These are phyloP conservation scores for Cygnus olor DNA, from an alignment of 2,797 vertebrate genomes.

Conservation along the genomic window DNA sequence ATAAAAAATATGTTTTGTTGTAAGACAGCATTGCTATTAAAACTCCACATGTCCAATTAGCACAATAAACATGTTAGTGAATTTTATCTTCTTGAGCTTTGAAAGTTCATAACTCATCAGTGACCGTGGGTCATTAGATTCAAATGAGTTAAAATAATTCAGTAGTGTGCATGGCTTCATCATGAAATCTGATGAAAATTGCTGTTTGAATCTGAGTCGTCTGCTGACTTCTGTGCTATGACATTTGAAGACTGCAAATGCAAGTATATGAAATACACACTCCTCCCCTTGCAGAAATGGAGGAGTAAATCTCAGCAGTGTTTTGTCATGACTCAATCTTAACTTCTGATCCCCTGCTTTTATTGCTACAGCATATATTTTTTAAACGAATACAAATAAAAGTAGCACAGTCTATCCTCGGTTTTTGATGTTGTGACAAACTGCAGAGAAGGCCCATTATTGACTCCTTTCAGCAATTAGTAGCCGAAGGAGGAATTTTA, in stretches of 20 bases:
- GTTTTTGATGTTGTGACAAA: slow-evolving; percentile 43
- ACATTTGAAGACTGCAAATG: slow-evolving; percentile 42
- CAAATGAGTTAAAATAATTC: slow-evolving; percentile 3
- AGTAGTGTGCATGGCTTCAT: not conserved
- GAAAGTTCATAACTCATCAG: not conserved
- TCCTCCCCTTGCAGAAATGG: not conserved
- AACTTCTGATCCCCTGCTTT: slow-evolving; percentile 36
- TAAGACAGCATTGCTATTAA: not conserved
- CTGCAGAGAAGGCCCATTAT: not conserved
- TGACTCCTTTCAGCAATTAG: slow-evolving; percentile 27
- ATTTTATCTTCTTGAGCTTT: not conserved
- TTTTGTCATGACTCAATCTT: slow-evolving; percentile 62
- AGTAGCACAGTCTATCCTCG: not conserved
- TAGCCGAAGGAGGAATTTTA: slow-evolving; percentile 50
- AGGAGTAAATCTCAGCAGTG: slow-evolving; percentile 47
- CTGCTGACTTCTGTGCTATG: not conserved
- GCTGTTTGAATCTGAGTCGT: not conserved
- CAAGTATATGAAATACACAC: not conserved
- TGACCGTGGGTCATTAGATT: not conserved
- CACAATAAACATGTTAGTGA: not conserved
- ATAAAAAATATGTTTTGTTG: not conserved
- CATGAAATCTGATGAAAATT: slow-evolving; percentile 1
- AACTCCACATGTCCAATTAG: not conserved
- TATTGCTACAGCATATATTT: not conserved
- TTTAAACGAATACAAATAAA: slow-evolving; percentile 35